Evolutionary conservation across 64 coral and sea anemone genomes (phyloP), one percentile per base, ranked within the genome.

Genomic region (Porites australiensis): DNA sequence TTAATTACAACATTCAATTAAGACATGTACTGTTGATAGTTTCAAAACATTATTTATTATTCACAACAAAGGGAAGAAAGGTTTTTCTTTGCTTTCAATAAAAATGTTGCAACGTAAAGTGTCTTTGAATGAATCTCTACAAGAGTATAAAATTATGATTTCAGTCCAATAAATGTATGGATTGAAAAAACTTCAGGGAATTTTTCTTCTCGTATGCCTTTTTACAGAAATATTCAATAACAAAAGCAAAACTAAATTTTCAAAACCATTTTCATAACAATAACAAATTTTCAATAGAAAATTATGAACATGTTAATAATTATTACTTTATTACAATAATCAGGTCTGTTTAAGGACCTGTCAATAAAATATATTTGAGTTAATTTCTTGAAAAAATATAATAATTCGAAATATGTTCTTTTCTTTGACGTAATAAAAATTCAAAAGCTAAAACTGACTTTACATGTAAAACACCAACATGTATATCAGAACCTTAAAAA

Each of bases 331-430:
- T 46, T 44, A 73, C 3, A 73, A 46, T 73, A 14, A 46, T 73
- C 13, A 27, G 13, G 62, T 64, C 13, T 8, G 13, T 13, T 44
- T 44, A 46, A 73, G 37, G 47, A 73, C 27, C 43, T 73, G 0
- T 13, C 8, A 64, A 14, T 64, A 64, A 11, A 13, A 19, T 64
- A 46, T 14, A 44, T 45, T 55, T 57, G 12, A 57, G 3, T 57
- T 57, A 73, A 37, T 37, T 37, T 73, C 43, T 73, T 64, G 13
- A 16, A 64, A 14, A 64, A 64, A 1, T 64, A 18, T 4, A 82
- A 14, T 57, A 83, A 63, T 62, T 45, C 79, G 16, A 62, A 45
- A 23, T 37, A 63, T 37, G 21, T 83, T 64, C 62, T 83, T 83
- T 57, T 57, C 54, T 57, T 12, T 57, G 54, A 12, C 54, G 7